These are phyloP conservation scores for Sphenodon punctatus DNA, from an alignment of 2,797 vertebrate genomes.

Conservation along the genomic window DNA sequence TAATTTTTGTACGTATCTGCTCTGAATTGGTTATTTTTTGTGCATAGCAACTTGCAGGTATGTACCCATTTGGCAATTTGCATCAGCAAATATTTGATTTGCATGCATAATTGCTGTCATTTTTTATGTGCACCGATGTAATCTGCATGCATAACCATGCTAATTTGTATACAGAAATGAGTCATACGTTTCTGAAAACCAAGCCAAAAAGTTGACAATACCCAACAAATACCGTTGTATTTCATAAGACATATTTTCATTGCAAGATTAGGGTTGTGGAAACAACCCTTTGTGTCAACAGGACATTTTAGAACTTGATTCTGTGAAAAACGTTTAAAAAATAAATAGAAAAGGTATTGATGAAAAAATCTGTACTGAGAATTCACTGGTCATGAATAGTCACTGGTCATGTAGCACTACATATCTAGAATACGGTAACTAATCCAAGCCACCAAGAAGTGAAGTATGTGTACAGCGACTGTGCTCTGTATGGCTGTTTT, in stretches of 20 bases:
- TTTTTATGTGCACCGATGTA: slow-evolving; percentile 58
- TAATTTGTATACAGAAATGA: slow-evolving; percentile 43
- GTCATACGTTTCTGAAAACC: slow-evolving; percentile 11
- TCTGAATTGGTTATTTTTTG: slow-evolving; percentile 42
- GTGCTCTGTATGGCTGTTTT: not conserved
- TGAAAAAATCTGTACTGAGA: fast-evolving
- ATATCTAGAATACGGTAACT: not conserved
- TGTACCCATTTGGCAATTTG: slow-evolving; percentile 31
- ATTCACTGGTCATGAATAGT: fast-evolving
- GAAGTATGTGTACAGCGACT: not conserved
- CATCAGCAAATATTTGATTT: not conserved
- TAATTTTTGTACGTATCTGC: not conserved
- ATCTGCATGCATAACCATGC: slow-evolving; percentile 63
- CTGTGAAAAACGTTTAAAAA: no score
- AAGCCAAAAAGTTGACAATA: slow-evolving; percentile 13
- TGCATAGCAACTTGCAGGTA: slow-evolving; percentile 62
- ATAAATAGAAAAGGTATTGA: no score
- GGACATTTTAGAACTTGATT: no score
- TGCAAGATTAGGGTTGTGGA: slow-evolving; percentile 6
- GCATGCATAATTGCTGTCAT: slow-evolving; percentile 39
- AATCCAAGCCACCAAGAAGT: not conserved
- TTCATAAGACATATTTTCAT: not conserved
- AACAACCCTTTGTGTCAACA: slow-evolving; percentile 27
- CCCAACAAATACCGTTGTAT: slow-evolving; percentile 29
- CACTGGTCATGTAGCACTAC: not conserved